A percentile compares a stretch with the other conserved stretches of the same genome.
Conservation (phyloP, 2,888 invertebrate species). For the Malthinus seriepunctatus region DNA sequence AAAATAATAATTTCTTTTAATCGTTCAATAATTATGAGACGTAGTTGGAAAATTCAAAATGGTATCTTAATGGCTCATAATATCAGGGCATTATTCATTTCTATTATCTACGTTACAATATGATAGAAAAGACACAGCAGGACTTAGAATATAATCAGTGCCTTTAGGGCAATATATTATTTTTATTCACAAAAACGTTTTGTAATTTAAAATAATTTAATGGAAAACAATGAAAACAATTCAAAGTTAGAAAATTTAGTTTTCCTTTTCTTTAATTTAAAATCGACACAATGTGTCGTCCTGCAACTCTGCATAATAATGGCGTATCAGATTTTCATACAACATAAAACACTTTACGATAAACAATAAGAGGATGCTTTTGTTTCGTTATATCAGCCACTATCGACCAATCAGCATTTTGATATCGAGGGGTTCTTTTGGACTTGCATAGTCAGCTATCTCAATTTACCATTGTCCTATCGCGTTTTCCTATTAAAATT, state of each 20-base stretch:
- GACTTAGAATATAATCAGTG: slow-evolving; percentile 7
- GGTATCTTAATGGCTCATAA: slow-evolving; percentile 27
- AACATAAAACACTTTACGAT: slow-evolving; percentile 42
- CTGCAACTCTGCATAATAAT: slow-evolving; percentile 21
- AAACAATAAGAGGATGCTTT: slow-evolving; percentile 44
- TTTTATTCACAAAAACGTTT: slow-evolving; percentile 17
- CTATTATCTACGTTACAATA: slow-evolving; percentile 20
- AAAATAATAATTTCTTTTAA: slow-evolving; percentile 22
- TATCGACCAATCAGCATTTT: slow-evolving; percentile 48
- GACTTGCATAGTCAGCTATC: slow-evolving; percentile 45
- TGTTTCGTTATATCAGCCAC: slow-evolving; percentile 43
- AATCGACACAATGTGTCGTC: slow-evolving; percentile 9
- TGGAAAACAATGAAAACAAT: neutral
- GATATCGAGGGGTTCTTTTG: slow-evolving; percentile 45
- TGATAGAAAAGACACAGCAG: slow-evolving; percentile 17
- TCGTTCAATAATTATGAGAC: slow-evolving; percentile 23
- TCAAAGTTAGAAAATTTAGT: too few relatives aligned
- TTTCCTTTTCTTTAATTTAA: slow-evolving; percentile 7
- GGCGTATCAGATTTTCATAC: slow-evolving; percentile 27
- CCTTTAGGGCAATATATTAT: too few relatives aligned
- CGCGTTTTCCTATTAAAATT: slow-evolving; percentile 43
- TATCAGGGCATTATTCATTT: slow-evolving; percentile 19
- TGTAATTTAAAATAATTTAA: slow-evolving; percentile 33
- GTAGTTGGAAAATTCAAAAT: slow-evolving; percentile 22
- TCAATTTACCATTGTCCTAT: slow-evolving; percentile 45